Conservation (phyloP, 1,140 invertebrate species). For the Lucilia sericata region DNA sequence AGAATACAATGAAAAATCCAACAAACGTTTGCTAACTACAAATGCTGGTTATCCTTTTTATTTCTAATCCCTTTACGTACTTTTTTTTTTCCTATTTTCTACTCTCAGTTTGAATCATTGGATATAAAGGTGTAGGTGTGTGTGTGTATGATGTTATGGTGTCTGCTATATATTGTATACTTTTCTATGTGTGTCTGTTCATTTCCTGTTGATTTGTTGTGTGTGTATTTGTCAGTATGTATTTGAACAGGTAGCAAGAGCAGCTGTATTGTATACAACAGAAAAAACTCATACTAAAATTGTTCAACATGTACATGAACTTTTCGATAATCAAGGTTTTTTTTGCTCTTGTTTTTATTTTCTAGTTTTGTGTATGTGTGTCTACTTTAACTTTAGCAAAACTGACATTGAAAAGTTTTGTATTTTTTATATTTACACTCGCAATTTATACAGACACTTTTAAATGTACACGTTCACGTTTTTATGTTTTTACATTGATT, state of each 20-base stretch:
- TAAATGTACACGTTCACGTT: neutral
- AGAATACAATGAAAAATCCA: neutral
- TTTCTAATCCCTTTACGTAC: neutral
- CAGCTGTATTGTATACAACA: neutral
- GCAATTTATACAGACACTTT: neutral
- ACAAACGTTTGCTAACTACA: neutral
- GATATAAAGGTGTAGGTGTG: neutral
- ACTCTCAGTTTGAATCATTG: neutral
- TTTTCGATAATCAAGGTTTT: conserved; percentile 27
- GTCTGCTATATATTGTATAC: neutral
- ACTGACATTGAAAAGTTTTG: conserved; percentile 18
- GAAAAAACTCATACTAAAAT: neutral
- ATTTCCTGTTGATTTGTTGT: conserved; percentile 16
- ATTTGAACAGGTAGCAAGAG: neutral
- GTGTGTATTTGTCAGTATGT: neutral
- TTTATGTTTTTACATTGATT: neutral
- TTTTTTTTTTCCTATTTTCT: neutral
- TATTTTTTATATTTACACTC: neutral
- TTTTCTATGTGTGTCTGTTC: neutral
- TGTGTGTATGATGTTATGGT: neutral
- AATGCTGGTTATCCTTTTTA: neutral
- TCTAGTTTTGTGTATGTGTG: neutral
- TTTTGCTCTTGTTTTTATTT: neutral
- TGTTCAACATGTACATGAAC: conserved; percentile 11
- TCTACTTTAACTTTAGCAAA: conserved; percentile 9